These are phyloP conservation scores for Microcebus lehilahytsara DNA, from an alignment of 2,113 vertebrate species.

Conservation along the genomic window DNA sequence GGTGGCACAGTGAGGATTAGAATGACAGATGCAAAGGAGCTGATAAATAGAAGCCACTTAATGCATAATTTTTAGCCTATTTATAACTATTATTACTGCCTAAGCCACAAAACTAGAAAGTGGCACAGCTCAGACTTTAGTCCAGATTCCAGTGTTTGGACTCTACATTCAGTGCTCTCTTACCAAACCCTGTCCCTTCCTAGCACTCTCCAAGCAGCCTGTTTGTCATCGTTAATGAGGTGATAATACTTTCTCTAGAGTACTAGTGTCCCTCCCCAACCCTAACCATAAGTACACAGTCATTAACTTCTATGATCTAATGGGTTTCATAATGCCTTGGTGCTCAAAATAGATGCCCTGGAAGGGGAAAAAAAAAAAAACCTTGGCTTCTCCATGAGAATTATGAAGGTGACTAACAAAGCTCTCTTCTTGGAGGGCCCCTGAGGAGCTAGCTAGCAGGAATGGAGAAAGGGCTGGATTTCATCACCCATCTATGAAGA, in stretches of 20 bases:
- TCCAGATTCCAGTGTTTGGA: neutral
- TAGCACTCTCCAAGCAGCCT: neutral
- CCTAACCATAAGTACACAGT: neutral
- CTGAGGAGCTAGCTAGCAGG: neutral
- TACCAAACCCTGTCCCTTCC: neutral
- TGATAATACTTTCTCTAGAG: neutral
- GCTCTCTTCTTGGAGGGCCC: neutral
- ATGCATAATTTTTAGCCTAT: neutral
- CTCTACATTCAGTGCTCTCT: neutral
- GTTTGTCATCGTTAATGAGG: neutral
- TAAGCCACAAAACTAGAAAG: neutral
- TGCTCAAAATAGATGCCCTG: neutral
- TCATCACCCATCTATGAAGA: neutral
- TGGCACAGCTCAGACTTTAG: neutral
- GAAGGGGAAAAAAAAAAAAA: neutral
- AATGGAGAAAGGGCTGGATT: neutral
- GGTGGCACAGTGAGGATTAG: neutral
- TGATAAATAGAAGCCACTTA: neutral
- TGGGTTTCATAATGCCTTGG: neutral
- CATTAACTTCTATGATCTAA: neutral
- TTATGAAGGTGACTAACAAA: constrained; percentile 45
- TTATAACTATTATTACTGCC: neutral
- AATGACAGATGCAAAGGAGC: neutral
- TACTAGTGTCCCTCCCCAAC: neutral
- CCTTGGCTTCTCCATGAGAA: neutral